A percentile compares a stretch with the other conserved stretches of the same genome.
phyloP scores from a whole-genome alignment of 2,113 vertebrate species.

The Sclerurus mexicanus region DNA sequence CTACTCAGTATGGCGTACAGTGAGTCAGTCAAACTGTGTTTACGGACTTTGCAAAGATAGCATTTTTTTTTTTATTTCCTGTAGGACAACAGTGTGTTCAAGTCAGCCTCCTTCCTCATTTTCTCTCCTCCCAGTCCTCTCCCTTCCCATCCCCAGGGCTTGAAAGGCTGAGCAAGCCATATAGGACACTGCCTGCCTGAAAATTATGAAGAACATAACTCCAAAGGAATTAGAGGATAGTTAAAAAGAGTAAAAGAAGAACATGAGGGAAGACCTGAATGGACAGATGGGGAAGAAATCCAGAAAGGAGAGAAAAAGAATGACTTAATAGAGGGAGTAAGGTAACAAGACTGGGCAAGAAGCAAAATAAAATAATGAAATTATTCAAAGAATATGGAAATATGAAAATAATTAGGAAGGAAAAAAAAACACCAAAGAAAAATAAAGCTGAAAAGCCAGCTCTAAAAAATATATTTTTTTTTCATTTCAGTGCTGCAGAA shows the following conservation, averaged over 20 bases:
- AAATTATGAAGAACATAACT: background rate
- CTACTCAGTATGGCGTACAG: background rate
- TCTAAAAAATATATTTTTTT: background rate
- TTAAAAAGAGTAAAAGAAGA: background rate
- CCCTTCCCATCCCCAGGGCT: background rate
- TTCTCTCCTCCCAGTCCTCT: slow-evolving; percentile 22
- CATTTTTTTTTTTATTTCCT: slow-evolving; percentile 40
- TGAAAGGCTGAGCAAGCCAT: background rate
- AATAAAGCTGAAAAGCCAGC: background rate
- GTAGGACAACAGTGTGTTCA: background rate
- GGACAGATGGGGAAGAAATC: background rate
- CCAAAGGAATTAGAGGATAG: background rate
- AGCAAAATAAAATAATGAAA: background rate
- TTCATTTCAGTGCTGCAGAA: background rate
- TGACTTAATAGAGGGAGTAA: background rate
- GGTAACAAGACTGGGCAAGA: background rate
- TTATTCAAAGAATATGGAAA: background rate
- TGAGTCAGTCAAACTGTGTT: slow-evolving; percentile 52
- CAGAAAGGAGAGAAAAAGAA: background rate
- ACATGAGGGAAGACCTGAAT: background rate
- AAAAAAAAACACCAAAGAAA: background rate
- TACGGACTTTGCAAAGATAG: slow-evolving; percentile 41
- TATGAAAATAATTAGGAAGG: background rate
- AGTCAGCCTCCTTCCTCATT: slow-evolving; percentile 1
- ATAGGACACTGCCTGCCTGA: background rate